Percentiles rank a stretch among this genome's conserved stretches.
phyloP scores from a whole-genome alignment of 2,888 invertebrate species.

The Oxyteleia sp. region DNA sequence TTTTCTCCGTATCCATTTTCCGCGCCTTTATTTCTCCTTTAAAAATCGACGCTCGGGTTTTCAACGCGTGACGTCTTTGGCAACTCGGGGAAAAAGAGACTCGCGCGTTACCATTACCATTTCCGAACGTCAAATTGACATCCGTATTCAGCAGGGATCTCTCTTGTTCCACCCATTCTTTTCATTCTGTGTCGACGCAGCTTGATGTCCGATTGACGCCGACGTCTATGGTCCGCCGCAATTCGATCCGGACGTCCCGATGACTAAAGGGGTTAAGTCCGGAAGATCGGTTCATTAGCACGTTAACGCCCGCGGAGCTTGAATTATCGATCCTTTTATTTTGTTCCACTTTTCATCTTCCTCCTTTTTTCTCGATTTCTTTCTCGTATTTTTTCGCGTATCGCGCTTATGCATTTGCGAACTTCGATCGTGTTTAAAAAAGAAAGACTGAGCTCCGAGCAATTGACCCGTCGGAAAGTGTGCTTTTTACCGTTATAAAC shows the following conservation, averaged over 20 bases:
- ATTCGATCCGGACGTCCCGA: conserved; percentile 71
- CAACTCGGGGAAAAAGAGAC: conserved; percentile 54
- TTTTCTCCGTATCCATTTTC: conserved; percentile 54
- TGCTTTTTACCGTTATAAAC: conserved; percentile 41
- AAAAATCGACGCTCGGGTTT: conserved; percentile 45
- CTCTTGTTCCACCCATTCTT: conserved; percentile 60
- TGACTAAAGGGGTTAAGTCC: conserved; percentile 63
- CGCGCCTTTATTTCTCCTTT: conserved; percentile 46
- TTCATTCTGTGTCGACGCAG: conserved; percentile 59
- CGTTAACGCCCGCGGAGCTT: conserved; percentile 59
- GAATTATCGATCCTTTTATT: conserved; percentile 62
- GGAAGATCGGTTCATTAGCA: conserved; percentile 68
- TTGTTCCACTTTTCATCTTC: conserved; percentile 48
- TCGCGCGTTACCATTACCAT: conserved; percentile 59
- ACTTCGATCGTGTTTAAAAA: conserved; percentile 37
- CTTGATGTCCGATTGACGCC: conserved; percentile 65
- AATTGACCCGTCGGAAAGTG: conserved; percentile 41
- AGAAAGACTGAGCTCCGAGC: conserved; percentile 21
- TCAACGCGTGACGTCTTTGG: conserved; percentile 53
- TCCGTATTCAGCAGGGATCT: conserved; percentile 61
- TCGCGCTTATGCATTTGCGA: conserved; percentile 38
- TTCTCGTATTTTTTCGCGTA: conserved; percentile 29
- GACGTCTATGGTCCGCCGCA: conserved; percentile 59
- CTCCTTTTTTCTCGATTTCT: conserved; percentile 30
- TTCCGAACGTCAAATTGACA: conserved; percentile 68